Evolutionary conservation across 1,140 invertebrate species (phyloP).

Genomic region (Drosophila oshimai): DNA sequence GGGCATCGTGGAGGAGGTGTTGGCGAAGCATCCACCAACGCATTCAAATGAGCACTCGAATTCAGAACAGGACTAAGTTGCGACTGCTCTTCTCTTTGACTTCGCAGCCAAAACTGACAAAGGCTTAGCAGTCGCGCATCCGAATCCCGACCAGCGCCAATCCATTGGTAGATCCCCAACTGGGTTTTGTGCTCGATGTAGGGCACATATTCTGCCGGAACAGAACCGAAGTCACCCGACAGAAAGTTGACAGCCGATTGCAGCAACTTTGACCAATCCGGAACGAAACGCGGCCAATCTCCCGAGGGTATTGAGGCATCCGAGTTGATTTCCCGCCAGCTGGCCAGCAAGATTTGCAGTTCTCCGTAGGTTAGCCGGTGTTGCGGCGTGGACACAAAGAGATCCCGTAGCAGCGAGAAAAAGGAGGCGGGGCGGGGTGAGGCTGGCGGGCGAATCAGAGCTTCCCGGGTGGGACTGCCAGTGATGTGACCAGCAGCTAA

Average conservation of each 20-base stretch:
- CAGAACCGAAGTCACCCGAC: constrained; percentile 91
- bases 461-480: constrained; percentile 13
- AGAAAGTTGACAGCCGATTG: constrained; percentile 93
- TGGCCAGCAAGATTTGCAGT: constrained; percentile 89
- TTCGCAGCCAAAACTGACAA: constrained; percentile 90
- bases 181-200: constrained; percentile 94
- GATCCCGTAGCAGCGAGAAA: constrained; percentile 91
- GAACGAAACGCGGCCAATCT: constrained; percentile 88
- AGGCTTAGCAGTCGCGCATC: constrained; percentile 90
- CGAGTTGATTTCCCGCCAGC: constrained; percentile 88
- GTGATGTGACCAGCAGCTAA: not conserved
- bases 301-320: constrained; percentile 85
- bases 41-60: not conserved
- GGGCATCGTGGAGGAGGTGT: constrained; percentile 87
- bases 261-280: constrained; percentile 90
- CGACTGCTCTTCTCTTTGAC: constrained; percentile 82
- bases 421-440: constrained; percentile 90
- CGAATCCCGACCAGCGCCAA: constrained; percentile 95
- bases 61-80: not conserved
- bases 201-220: constrained; percentile 95
- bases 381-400: constrained; percentile 91
- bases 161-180: constrained; percentile 94
- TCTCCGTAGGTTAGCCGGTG: constrained; percentile 89
- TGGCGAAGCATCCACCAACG: constrained; percentile 36
- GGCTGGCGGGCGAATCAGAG: constrained; percentile 44